Conservation (phyloP, 2,113 vertebrate species). For the Conger conger region DNA sequence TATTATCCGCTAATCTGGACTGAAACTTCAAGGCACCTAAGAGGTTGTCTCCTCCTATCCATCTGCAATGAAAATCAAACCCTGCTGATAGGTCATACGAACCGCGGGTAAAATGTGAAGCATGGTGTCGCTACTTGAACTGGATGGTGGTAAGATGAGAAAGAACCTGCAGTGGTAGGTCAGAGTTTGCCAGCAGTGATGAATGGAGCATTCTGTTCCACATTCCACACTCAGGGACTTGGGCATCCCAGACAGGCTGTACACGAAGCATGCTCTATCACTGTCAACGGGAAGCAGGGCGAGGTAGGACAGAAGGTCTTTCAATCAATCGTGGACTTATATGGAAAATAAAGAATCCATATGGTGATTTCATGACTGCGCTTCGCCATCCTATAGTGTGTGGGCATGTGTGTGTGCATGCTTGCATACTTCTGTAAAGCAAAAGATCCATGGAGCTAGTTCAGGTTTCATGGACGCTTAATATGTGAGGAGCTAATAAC, state of each 20-base stretch:
- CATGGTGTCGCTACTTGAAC: slow-evolving; percentile 5
- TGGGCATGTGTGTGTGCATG: background rate
- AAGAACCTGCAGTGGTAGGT: background rate
- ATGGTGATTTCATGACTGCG: background rate
- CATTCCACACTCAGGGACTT: background rate
- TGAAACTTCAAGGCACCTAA: background rate
- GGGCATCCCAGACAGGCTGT: background rate
- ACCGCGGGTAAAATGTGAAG: background rate
- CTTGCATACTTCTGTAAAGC: no score
- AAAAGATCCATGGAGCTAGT: no score
- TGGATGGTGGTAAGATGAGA: background rate
- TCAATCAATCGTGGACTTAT: background rate
- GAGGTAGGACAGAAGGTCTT: background rate
- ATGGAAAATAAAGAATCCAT: background rate
- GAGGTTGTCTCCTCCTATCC: background rate
- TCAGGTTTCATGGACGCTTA: no score
- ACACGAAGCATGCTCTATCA: background rate
- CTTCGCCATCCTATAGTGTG: background rate
- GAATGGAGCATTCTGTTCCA: slow-evolving; percentile 14
- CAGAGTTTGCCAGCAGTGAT: slow-evolving; percentile 14
- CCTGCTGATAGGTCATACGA: background rate
- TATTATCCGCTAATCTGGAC: background rate
- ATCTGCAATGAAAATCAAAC: background rate
- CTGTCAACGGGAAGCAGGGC: background rate
- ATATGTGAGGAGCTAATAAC: no score